Evolutionary conservation across 1,140 invertebrate species (phyloP).

Genomic region (Asbolus verrucosus): DNA sequence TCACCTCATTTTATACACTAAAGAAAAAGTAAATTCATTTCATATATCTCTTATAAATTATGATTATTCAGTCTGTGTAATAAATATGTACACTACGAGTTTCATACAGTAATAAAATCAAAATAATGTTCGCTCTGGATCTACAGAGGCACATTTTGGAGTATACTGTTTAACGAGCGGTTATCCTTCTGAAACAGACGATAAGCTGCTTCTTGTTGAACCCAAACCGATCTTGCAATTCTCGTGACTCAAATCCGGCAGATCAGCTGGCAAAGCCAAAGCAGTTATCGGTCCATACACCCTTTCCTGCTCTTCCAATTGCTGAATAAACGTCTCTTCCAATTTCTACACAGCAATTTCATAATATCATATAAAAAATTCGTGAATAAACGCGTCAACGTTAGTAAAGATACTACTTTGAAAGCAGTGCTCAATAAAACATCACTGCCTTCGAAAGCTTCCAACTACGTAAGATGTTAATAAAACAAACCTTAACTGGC

Average conservation of each 20-base stretch:
- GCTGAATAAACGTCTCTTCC: slow-evolving; percentile 86
- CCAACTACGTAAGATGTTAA: neutral
- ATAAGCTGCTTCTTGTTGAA: slow-evolving; percentile 78
- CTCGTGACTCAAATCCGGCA: slow-evolving; percentile 67
- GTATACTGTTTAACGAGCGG: slow-evolving; percentile 34
- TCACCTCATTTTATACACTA: slow-evolving; percentile 40
- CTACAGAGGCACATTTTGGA: slow-evolving; percentile 47
- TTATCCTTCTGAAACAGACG: slow-evolving; percentile 75
- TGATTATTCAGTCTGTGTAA: slow-evolving; percentile 45
- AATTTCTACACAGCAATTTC: slow-evolving; percentile 72
- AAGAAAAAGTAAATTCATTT: slow-evolving; percentile 6
- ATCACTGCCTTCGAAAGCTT: too few species aligned
- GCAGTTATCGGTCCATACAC: slow-evolving; percentile 74
- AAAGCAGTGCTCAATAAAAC: too few species aligned
- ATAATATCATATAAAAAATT: neutral
- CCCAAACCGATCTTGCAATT: slow-evolving; percentile 66
- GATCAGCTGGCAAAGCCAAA: slow-evolving; percentile 72
- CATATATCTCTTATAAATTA: slow-evolving; percentile 34
- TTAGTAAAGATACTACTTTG: too few species aligned
- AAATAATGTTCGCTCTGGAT: slow-evolving; percentile 34
- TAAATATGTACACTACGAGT: slow-evolving; percentile 44
- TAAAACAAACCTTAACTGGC: neutral
- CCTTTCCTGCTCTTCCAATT: slow-evolving; percentile 86
- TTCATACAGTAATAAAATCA: slow-evolving; percentile 13
- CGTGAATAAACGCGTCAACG: too few species aligned